These are phyloP conservation scores for Bathybates hornii DNA, from an alignment of 2,113 vertebrate genomes.

Conservation along the genomic window DNA sequence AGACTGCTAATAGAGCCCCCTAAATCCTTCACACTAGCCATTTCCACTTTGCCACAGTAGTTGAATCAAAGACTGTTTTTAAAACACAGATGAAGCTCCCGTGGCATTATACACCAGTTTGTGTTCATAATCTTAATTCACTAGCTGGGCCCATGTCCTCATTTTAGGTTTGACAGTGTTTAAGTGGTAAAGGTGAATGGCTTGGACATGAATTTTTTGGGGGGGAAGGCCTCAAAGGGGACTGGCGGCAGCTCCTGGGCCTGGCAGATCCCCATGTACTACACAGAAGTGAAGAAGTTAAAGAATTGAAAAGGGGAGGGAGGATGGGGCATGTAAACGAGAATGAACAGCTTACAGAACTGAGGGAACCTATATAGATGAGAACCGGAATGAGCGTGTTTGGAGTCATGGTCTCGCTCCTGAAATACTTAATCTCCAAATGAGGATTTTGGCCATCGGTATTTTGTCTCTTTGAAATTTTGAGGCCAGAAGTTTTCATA, in stretches of 20 bases:
- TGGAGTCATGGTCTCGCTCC: background rate
- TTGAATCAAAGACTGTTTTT: background rate
- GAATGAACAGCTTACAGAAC: background rate
- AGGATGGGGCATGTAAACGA: background rate
- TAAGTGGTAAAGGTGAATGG: background rate
- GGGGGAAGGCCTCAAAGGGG: background rate
- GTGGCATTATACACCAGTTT: background rate
- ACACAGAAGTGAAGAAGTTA: background rate
- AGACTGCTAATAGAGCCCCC: background rate
- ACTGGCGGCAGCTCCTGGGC: background rate
- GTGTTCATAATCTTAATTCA: background rate
- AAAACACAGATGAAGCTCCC: background rate
- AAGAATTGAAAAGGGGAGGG: background rate
- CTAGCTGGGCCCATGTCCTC: background rate
- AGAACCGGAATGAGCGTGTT: background rate
- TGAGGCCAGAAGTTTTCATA: background rate
- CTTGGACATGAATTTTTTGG: fast-evolving
- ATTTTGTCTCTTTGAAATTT: background rate
- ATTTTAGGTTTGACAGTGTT: background rate
- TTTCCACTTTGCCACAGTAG: background rate
- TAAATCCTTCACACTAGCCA: background rate
- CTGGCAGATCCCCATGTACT: background rate
- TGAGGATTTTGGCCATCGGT: background rate
- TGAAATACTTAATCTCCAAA: background rate
- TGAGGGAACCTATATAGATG: background rate